These are phyloP conservation scores for Chionoecetes opilio DNA, from an alignment of 1,140 invertebrate species.

Conservation along the genomic window DNA sequence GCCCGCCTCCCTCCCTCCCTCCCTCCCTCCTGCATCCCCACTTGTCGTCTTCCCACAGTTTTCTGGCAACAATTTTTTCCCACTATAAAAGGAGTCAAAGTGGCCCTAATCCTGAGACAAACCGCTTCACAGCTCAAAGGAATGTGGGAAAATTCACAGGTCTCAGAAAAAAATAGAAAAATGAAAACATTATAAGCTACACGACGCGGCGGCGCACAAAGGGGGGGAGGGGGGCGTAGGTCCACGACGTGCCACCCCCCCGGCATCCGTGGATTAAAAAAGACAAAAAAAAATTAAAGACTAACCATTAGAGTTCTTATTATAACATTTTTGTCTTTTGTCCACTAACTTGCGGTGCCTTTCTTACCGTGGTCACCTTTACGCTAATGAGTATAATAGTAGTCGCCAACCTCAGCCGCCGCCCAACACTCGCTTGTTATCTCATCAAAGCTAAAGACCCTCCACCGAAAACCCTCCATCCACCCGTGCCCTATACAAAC, in stretches of 20 bases:
- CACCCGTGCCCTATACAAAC: no score
- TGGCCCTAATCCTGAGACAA: not conserved
- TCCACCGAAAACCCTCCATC: not conserved
- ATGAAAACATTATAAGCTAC: not conserved
- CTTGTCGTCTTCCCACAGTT: not conserved
- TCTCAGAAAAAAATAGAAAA: not conserved
- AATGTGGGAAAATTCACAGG: slow-evolving; percentile 16
- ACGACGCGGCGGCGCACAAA: not conserved
- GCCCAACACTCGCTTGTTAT: not conserved
- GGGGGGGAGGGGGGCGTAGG: not conserved
- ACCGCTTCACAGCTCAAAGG: not conserved
- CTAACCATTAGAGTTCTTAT: no score
- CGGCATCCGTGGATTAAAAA: not conserved
- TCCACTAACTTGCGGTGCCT: not conserved
- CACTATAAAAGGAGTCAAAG: not conserved
- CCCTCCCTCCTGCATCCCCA: not conserved
- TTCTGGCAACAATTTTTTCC: not conserved
- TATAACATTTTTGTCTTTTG: not conserved
- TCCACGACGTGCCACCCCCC: not conserved
- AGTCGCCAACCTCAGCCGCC: not conserved
- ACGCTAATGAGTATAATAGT: not conserved
- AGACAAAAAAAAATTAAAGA: no score
- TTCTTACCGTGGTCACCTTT: not conserved
- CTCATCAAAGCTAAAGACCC: not conserved
- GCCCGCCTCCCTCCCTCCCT: not conserved